Base-by-base conservation (phyloP, 2,888 invertebrate genomes). In the Malacosoma neustria region DNA sequence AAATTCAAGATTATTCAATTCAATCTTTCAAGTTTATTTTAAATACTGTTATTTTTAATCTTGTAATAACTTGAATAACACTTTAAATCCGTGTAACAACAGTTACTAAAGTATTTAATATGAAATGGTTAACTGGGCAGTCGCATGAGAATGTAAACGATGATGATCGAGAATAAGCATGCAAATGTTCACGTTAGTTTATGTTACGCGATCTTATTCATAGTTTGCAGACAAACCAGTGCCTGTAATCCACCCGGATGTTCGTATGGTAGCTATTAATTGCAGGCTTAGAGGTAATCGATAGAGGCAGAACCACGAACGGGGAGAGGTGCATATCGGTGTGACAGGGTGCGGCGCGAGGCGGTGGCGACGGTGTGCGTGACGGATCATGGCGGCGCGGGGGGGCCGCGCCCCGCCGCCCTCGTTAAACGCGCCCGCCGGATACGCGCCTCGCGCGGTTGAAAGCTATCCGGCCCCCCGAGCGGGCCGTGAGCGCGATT, bases 391-490 rank as follows among this genome's bases (percentile, higher is more conserved):
- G 46, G 44, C 40, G 42, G 46, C 50, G 46, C 45, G 37, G 44
- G 35, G 38, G 72, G 73, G 67, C 64, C 69, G 65, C 74, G 71
- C 68, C 69, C 73, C 72, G 70, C 66, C 72, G 76, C 71, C 72
- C 72, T 71, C 72, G 81, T 80, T 82, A 82, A 81, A 82, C 77
- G 79, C 76, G 72, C 66, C 79, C 73, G 72, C 68, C 74, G 75
- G 77, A 75, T 72, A 71, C 74, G 74, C 67, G 69, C 61, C 63
- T 61, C 68, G 68, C 72, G 70, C 79, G 74, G 76, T 72, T 72
- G 77, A 68, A 72, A 76, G 72, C 69, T 69, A 80, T 77, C 77
- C 80, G 77, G 79, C 79, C 75, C 72, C 72, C 72, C 60, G 61
- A 62, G 65, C 65, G 61, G 59, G 57, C 65, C 62, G 54, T 65